Evolutionary conservation across 2,888 invertebrate genomes (phyloP).

Genomic region (Gisinianus flammeolus): DNA sequence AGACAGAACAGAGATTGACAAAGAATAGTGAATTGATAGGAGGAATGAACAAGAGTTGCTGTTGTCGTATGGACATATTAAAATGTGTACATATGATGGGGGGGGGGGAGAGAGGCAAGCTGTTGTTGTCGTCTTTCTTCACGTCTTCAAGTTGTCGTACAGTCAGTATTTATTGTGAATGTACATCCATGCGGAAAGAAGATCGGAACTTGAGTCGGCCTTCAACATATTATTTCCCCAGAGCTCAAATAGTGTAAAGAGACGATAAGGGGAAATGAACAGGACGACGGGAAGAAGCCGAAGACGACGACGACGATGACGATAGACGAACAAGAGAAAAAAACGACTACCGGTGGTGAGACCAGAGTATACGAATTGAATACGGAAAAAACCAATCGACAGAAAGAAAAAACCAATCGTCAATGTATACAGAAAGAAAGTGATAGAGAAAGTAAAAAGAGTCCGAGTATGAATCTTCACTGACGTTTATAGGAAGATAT

Average conservation of each 20-base stretch:
- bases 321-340: not conserved
- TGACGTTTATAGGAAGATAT: too few relatives aligned
- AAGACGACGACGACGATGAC: not conserved
- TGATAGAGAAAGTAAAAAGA: not conserved
- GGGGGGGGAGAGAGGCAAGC: not conserved
- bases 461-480: too few relatives aligned
- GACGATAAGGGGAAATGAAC: constrained; percentile 38
- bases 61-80: too few relatives aligned
- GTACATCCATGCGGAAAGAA: constrained; percentile 37
- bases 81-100: too few relatives aligned
- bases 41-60: too few relatives aligned
- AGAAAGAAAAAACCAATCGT: not conserved
- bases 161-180: constrained; percentile 32
- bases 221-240: constrained; percentile 39
- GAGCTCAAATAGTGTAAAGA: constrained; percentile 44
- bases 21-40: not conserved
- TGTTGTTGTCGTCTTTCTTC: not conserved
- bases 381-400: too few relatives aligned
- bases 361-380: too few relatives aligned
- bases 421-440: not conserved
- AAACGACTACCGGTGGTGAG: not conserved
- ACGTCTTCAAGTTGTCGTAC: constrained; percentile 10
- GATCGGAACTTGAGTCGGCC: constrained; percentile 33
- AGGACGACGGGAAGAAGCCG: not conserved
- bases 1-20: not conserved